Evolutionary conservation across 2,113 vertebrate genomes (phyloP).

Genomic region (Platycercus adscitus): DNA sequence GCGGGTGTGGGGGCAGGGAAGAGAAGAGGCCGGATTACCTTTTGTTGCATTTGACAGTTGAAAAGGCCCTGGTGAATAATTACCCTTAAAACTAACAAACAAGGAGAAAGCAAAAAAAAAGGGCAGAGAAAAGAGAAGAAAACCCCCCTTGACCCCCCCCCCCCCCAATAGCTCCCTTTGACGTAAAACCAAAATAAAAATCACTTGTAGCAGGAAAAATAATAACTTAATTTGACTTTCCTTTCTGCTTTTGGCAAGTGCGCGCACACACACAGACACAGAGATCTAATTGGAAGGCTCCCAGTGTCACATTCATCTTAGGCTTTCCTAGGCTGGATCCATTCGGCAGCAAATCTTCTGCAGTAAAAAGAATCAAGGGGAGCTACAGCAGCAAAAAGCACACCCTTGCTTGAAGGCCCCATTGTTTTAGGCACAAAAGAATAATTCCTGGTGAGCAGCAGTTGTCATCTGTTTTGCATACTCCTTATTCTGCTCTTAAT

Average conservation of each 20-base stretch:
- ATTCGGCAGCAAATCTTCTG: neutral
- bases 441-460: neutral
- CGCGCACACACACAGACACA: neutral
- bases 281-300: neutral
- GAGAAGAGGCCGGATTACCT: slow-evolving; percentile 69
- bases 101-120: slow-evolving; percentile 62
- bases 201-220: neutral
- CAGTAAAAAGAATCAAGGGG: neutral
- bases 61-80: slow-evolving; percentile 89
- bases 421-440: slow-evolving; percentile 79
- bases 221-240: neutral
- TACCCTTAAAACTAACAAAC: slow-evolving; percentile 80
- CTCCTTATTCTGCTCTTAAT: slow-evolving; percentile 72
- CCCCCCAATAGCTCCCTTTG: neutral
- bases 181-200: slow-evolving; percentile 42
- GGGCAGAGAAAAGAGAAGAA: neutral
- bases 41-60: slow-evolving; percentile 86
- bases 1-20: slow-evolving; percentile 22
- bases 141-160: neutral
- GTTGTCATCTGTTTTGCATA: slow-evolving; percentile 64
- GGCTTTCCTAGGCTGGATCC: neutral
- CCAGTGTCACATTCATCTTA: neutral
- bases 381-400: slow-evolving; percentile 26
- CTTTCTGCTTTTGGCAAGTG: neutral
- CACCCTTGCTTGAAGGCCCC: slow-evolving; percentile 48